Evolutionary conservation across 2,888 invertebrate species (phyloP).

Genomic region (Microdon myrmicae): DNA sequence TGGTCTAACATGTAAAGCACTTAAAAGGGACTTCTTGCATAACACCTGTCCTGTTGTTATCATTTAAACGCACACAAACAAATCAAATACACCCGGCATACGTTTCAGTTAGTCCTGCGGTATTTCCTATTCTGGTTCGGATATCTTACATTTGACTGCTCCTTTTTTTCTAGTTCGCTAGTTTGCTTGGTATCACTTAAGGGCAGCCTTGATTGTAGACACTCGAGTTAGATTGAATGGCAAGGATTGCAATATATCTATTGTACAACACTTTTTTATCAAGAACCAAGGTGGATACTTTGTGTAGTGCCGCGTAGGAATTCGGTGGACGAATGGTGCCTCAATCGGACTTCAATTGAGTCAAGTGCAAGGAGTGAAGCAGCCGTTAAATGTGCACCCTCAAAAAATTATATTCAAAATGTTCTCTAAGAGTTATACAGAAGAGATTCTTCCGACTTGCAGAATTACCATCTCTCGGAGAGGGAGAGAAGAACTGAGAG

Average conservation of each 20-base stretch:
- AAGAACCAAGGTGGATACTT: too few species aligned
- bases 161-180: constrained; percentile 31
- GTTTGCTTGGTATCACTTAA: too few species aligned
- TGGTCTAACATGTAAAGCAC: constrained; percentile 30
- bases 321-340: constrained; percentile 37
- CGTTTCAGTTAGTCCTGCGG: constrained; percentile 8
- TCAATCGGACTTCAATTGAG: constrained; percentile 42
- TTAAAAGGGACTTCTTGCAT: constrained; percentile 42
- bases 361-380: constrained; percentile 48
- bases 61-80: constrained; percentile 27
- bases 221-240: too few species aligned
- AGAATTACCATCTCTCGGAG: constrained; percentile 12
- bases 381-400: constrained; percentile 41
- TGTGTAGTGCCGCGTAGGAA: constrained; percentile 28
- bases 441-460: constrained; percentile 12
- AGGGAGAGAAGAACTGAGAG: background rate
- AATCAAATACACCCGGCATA: constrained; percentile 35
- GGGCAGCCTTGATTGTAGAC: too few species aligned
- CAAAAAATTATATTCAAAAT: constrained; percentile 39
- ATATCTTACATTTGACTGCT: too few species aligned
- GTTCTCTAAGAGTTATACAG: constrained; percentile 23
- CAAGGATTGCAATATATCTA: too few species aligned
- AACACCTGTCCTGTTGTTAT: constrained; percentile 40
- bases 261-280: too few species aligned
- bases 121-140: too few species aligned